Evolutionary conservation across 2,888 invertebrate species (phyloP), one percentile per base, ranked within the genome.

Genomic region (Andrena camellia): DNA sequence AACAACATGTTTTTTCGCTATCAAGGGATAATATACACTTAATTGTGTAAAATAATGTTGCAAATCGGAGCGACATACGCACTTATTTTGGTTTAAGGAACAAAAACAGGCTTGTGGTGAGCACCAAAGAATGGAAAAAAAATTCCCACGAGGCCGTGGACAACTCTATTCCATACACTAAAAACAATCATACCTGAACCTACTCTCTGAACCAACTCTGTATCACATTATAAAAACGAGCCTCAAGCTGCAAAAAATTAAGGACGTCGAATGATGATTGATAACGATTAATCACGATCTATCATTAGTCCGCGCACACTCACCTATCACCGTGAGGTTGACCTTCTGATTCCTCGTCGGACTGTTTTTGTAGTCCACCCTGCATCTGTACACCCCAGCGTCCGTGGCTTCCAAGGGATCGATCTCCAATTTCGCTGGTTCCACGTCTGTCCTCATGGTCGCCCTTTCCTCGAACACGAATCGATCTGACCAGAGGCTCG

Each of bases 301-400:
- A 54, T 68, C n/a, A 10, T 52, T 23, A 10, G 4, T 7, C 29
- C 13, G 20, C 2, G n/a, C 13, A 10, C 23, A 86, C 95, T 94
- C 92, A 95, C 95, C 95, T 76, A 95, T 94, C 66, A 95, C 95
- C 70, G 95, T 95, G 72, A 95, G 92, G 87, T 95, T 95, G 88
- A 95, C 94, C 85, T 94, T 94, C 52, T 94, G 94, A 89, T 95
- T 95, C 82, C 94, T 92, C 1, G 95, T 95, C 4, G 95, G 95
- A 20, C 95, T 95, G 88, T 95, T 94, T 50, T 84, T 89, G 89
- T 95, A 95, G 90, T 95, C 95, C 52, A 95, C 95, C 75, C 95
- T 91, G 89, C 95, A 95, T 52, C 94, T 90, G 89, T 95, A 95
- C 23, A 95, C 90, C 0, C 95, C 95, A 59, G 94, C 94, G 86